Evolutionary conservation across 2,797 vertebrate species (phyloP).

Genomic region (Aphelocoma californica): DNA sequence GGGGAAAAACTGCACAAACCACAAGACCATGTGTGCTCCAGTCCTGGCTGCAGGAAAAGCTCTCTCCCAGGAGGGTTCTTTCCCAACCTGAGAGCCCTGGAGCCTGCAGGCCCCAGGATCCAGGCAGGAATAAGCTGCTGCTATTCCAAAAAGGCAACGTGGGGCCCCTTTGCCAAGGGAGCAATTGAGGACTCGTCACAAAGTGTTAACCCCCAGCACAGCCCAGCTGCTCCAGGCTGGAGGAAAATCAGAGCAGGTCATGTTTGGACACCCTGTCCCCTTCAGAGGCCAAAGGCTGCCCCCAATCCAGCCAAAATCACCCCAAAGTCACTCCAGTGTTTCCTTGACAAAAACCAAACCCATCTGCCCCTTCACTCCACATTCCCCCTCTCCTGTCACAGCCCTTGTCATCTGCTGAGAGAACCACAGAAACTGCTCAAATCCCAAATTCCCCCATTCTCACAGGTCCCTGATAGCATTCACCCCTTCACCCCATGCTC

Average conservation of each 20-base stretch:
- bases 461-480: rapidly evolving
- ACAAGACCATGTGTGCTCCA: neutral
- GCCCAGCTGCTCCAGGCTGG: neutral
- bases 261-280: neutral
- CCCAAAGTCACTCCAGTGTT: rapidly evolving
- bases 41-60: neutral
- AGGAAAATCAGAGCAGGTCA: neutral
- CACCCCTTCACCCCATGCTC: neutral
- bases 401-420: neutral
- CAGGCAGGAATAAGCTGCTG: neutral
- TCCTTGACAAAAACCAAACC: rapidly evolving
- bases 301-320: neutral
- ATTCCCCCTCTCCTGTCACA: neutral
- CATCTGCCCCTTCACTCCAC: neutral
- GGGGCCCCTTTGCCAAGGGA: neutral
- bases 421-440: rapidly evolving
- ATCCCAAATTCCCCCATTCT: neutral
- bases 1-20: rapidly evolving
- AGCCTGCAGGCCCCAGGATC: neutral
- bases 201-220: neutral
- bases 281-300: neutral
- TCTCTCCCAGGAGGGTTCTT: neutral
- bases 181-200: neutral
- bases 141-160: neutral
- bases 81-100: neutral